A percentile compares a stretch with the other conserved stretches of the same genome.
These are phyloP conservation scores for Peribatodes rhomboidaria DNA, from an alignment of 2,888 invertebrate species.

Conservation along the genomic window DNA sequence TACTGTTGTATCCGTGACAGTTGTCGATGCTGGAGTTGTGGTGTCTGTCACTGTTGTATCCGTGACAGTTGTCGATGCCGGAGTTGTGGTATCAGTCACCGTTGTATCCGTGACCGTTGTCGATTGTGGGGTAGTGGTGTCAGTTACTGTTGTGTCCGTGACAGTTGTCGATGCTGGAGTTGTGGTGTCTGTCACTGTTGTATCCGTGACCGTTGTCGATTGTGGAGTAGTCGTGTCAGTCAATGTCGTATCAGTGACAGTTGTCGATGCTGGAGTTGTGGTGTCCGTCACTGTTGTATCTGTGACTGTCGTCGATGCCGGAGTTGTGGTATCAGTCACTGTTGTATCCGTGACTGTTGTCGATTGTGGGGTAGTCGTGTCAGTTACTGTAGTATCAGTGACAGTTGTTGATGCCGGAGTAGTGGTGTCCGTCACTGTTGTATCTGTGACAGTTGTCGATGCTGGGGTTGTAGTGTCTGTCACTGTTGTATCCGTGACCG, in stretches of 20 bases:
- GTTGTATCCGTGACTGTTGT: not conserved
- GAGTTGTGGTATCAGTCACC: not conserved
- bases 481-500: not conserved
- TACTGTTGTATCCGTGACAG: conserved; percentile 2
- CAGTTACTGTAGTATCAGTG: not conserved
- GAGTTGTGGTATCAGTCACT: not conserved
- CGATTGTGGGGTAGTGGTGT: not conserved
- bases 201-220: not conserved
- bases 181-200: conserved; percentile 25
- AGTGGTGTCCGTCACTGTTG: not conserved
- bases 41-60: conserved; percentile 10
- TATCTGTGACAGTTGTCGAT: not conserved
- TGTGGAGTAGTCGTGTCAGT: not conserved
- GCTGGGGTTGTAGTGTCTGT: not conserved
- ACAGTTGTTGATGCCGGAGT: not conserved
- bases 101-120: not conserved
- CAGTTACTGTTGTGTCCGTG: not conserved
- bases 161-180: not conserved
- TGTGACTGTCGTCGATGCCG: not conserved
- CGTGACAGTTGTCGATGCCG: not conserved
- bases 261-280: not conserved
- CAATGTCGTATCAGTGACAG: not conserved
- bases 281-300: conserved; percentile 1
- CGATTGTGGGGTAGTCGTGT: not conserved
- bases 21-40: not conserved